Evolutionary conservation across 2,113 vertebrate genomes (phyloP).

Genomic region (Phasianus colchicus): DNA sequence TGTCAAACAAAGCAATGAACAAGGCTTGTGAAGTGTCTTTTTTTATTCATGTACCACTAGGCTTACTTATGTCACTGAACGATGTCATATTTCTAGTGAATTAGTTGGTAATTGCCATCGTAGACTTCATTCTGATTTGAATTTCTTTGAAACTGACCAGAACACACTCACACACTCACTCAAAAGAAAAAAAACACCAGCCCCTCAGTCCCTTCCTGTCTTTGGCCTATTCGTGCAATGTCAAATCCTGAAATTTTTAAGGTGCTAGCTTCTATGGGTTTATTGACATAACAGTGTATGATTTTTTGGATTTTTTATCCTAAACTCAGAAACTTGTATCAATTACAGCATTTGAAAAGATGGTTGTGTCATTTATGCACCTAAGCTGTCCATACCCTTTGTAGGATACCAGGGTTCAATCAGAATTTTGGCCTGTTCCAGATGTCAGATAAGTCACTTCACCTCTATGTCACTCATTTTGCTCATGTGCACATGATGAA

Average conservation of each 20-base stretch:
- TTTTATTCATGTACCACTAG: rapidly evolving
- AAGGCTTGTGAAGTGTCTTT: not conserved
- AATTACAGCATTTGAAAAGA: not conserved
- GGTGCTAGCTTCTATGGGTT: not conserved
- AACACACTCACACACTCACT: not conserved
- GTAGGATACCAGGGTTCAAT: not conserved
- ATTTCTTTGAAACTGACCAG: not conserved
- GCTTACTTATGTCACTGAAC: not conserved
- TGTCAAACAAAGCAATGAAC: not conserved
- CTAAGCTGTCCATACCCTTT: not conserved
- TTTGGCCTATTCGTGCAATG: not conserved
- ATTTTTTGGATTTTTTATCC: not conserved
- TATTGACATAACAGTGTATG: not conserved
- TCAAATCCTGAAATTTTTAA: not conserved
- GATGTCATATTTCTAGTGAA: not conserved
- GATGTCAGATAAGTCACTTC: not conserved
- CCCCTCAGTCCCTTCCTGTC: not conserved
- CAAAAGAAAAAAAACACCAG: not conserved
- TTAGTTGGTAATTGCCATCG: not conserved
- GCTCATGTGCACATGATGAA: not conserved
- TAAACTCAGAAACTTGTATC: not conserved
- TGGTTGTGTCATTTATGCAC: not conserved
- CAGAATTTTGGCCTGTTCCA: not conserved
- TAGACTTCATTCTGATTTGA: not conserved
- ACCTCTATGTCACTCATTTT: not conserved